phyloP scores from a whole-genome alignment of 2,888 invertebrate species.

The Phragmatobia fuliginosa region DNA sequence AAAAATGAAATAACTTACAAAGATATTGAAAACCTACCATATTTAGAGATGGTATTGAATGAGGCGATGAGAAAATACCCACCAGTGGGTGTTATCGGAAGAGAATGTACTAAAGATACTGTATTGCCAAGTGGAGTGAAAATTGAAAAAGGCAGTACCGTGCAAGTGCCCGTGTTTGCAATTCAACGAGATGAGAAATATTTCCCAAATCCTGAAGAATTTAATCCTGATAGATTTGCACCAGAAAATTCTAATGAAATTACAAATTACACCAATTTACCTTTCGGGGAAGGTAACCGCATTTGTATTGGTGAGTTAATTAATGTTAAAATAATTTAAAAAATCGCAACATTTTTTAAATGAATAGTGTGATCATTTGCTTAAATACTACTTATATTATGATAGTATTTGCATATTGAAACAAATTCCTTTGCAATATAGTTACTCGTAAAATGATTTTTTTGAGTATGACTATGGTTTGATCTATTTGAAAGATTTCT shows the following conservation, averaged over 20 bases:
- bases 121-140: slow-evolving; percentile 59
- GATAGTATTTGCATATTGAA: too few relatives aligned
- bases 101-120: slow-evolving; percentile 63
- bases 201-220: slow-evolving; percentile 70
- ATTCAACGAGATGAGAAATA: slow-evolving; percentile 71
- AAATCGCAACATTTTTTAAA: not conserved
- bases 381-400: too few relatives aligned
- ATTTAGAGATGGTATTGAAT: slow-evolving; percentile 73
- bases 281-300: slow-evolving; percentile 83
- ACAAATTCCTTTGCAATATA: too few relatives aligned
- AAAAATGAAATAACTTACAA: slow-evolving; percentile 63
- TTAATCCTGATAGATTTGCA: slow-evolving; percentile 81
- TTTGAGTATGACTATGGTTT: too few relatives aligned
- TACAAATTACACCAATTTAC: slow-evolving; percentile 72
- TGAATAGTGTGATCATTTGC: too few relatives aligned
- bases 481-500: too few relatives aligned
- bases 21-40: slow-evolving; percentile 66
- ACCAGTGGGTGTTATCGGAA: slow-evolving; percentile 62
- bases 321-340: not conserved
- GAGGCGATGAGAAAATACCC: slow-evolving; percentile 72
- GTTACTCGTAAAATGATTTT: too few relatives aligned
- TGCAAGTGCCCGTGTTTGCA: slow-evolving; percentile 61
- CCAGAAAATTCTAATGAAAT: slow-evolving; percentile 53
- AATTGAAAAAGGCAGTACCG: slow-evolving; percentile 56
- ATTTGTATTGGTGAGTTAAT: slow-evolving; percentile 78